Percentiles rank a stretch among this genome's conserved stretches.
These are phyloP conservation scores for Mycalesis mineus DNA, from an alignment of 2,888 invertebrate genomes.

Conservation along the genomic window DNA sequence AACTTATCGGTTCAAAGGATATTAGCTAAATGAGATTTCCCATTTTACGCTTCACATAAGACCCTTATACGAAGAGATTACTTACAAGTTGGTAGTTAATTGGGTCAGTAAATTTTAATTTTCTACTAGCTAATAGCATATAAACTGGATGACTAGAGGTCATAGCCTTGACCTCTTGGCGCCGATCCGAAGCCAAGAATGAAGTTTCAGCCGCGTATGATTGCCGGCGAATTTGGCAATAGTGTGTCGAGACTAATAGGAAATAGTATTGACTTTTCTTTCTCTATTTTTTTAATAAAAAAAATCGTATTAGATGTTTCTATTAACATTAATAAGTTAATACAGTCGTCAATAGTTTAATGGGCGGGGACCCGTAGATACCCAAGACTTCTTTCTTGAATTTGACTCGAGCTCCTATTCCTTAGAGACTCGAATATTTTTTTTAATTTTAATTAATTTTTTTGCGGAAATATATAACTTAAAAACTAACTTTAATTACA, in stretches of 20 bases:
- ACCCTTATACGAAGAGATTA: background rate
- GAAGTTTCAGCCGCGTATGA: background rate
- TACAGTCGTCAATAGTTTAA: too few relatives aligned
- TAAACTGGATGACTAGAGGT: constrained; percentile 13
- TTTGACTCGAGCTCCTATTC: too few relatives aligned
- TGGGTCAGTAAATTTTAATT: background rate
- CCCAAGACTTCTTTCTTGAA: too few relatives aligned
- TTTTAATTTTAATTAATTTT: too few relatives aligned
- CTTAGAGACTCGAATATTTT: too few relatives aligned
- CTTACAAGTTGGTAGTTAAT: background rate
- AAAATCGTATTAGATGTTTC: too few relatives aligned
- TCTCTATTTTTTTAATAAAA: too few relatives aligned
- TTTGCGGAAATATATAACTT: too few relatives aligned
- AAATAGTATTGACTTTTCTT: background rate
- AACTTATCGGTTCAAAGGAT: background rate
- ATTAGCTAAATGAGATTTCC: background rate
- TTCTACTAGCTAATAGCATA: background rate
- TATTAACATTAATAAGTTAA: too few relatives aligned
- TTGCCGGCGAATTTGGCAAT: constrained; percentile 1
- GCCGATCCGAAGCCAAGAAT: constrained; percentile 32
- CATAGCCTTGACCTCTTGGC: constrained; percentile 45
- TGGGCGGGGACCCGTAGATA: too few relatives aligned
- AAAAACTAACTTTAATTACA: too few relatives aligned
- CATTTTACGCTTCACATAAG: background rate
- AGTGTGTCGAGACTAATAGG: background rate